A percentile compares a stretch with the other conserved stretches of the same genome.
These are phyloP conservation scores for Branchipolynoe longqiensis DNA, from an alignment of 2,888 invertebrate species.

Conservation along the genomic window DNA sequence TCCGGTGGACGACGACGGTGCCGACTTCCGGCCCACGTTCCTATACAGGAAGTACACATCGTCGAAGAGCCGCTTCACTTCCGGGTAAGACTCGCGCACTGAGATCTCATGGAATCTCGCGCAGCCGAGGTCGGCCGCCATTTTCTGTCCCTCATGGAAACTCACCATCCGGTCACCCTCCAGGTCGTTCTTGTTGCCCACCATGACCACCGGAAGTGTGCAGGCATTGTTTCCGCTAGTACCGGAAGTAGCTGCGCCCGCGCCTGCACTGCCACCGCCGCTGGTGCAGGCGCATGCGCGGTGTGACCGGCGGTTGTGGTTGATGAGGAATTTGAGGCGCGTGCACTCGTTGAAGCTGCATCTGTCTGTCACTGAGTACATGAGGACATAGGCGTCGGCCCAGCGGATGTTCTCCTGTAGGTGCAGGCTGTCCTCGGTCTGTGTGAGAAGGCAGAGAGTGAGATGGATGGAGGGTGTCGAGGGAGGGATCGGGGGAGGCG, in stretches of 20 bases:
- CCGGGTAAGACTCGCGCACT: slow-evolving; percentile 54
- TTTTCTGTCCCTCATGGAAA: slow-evolving; percentile 69
- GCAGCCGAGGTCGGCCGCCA: slow-evolving; percentile 69
- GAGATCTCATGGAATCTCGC: slow-evolving; percentile 54
- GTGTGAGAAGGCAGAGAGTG: no score
- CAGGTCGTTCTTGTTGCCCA: slow-evolving; percentile 92
- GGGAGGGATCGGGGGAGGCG: no score
- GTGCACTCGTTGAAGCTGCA: slow-evolving; percentile 86
- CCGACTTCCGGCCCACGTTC: slow-evolving; percentile 21
- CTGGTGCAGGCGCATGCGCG: no score
- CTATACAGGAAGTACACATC: slow-evolving; percentile 39
- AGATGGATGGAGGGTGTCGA: no score
- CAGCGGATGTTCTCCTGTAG: slow-evolving; percentile 91
- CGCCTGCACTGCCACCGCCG: slow-evolving; percentile 54
- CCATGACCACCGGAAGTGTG: slow-evolving; percentile 87
- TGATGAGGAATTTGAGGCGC: slow-evolving; percentile 76
- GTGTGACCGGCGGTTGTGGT: slow-evolving; percentile 74
- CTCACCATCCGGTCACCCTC: slow-evolving; percentile 88
- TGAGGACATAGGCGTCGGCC: slow-evolving; percentile 93
- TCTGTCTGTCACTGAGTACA: slow-evolving; percentile 94
- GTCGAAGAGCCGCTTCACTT: slow-evolving; percentile 32
- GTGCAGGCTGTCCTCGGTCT: slow-evolving; percentile 71
- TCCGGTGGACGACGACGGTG: background rate
- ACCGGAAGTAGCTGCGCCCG: slow-evolving; percentile 50
- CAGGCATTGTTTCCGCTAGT: slow-evolving; percentile 40